Base-by-base conservation (phyloP, 2,797 vertebrate genomes). In the Muraenolepis orangiensis region DNA sequence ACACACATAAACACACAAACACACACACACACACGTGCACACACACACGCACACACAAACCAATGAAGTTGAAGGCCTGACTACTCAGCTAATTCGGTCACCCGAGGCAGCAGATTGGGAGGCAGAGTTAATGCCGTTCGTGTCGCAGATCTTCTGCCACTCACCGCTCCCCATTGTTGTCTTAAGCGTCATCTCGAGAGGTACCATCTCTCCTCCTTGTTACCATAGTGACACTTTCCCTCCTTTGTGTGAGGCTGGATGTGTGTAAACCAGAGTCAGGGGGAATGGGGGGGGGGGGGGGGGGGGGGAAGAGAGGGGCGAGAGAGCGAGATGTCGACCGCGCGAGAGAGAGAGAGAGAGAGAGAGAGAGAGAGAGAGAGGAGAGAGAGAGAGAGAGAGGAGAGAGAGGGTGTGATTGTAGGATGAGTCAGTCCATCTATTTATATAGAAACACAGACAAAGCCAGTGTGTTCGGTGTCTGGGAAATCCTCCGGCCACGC, bases 181-280 rank as follows among this genome's bases (percentile, higher is more conserved):
- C 87, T 91, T 89, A 91, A 91, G 90, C 91, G 90, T 85, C 84
- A 85, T 90, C 91, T 93, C 90, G 88, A 93, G 93, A 93, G 92
- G 91, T 91, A 92, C 92, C 93, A 92, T 94, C 89, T n/a, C n/a
- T n/a, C n/a, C n/a, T 93, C 91, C 90, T 93, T 93, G 94, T 94
- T 94, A 93, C 94, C 94, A 94, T 94, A 94, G 93, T 93, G 93
- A 94, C 94, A 93, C 91, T 93, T 92, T 91, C 84, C 88, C 91
- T 92, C 91, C 86, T 93, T 92, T 70, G 87, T 91, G 89, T 74
- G 61, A 77, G 82, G 75, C 84, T 84, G 82, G 87, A 78, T 87
- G 84, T 82, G 87, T 88, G 88, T 85, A 78, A 86, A 86, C 85
- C 82, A 84, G 86, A 88, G 85, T 83, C 84, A 85, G 85, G 82